Conservation (phyloP, 2,888 invertebrate genomes). For the Silvanus unidentatus region DNA sequence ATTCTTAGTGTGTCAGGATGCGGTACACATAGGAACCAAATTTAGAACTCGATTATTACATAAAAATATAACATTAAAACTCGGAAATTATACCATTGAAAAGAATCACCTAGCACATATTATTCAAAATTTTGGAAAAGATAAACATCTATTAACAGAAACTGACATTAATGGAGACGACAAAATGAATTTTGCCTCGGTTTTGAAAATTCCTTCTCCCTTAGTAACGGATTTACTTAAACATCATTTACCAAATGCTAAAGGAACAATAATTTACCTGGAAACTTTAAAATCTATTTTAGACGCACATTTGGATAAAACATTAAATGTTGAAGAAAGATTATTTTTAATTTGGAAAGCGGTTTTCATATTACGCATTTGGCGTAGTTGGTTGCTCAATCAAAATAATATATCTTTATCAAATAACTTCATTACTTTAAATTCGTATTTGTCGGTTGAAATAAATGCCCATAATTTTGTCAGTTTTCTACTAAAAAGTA, state of each 20-base stretch:
- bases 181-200: conserved; percentile 15
- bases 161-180: neutral
- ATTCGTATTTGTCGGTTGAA: neutral
- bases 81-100: conserved; percentile 9
- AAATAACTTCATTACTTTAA: neutral
- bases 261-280: conserved; percentile 8
- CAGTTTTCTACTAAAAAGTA: neutral
- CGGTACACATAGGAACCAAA: conserved; percentile 15
- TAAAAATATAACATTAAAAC: conserved; percentile 4
- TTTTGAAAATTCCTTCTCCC: conserved; percentile 9
- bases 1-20: no score
- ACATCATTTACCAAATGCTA: conserved; percentile 5
- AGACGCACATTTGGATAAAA: conserved; percentile 9
- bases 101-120: conserved; percentile 7
- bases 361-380: neutral
- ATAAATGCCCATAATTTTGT: neutral
- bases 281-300: conserved; percentile 6
- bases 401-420: neutral
- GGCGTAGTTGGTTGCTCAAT: neutral
- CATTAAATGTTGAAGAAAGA: no score
- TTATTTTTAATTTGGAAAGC: neutral
- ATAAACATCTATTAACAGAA: conserved; percentile 11
- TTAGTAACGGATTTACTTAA: conserved; percentile 5
- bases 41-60: conserved; percentile 13
- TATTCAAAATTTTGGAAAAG: conserved; percentile 10